These are phyloP conservation scores for Trichopoda pennipes DNA, from an alignment of 2,888 invertebrate species.

Conservation along the genomic window DNA sequence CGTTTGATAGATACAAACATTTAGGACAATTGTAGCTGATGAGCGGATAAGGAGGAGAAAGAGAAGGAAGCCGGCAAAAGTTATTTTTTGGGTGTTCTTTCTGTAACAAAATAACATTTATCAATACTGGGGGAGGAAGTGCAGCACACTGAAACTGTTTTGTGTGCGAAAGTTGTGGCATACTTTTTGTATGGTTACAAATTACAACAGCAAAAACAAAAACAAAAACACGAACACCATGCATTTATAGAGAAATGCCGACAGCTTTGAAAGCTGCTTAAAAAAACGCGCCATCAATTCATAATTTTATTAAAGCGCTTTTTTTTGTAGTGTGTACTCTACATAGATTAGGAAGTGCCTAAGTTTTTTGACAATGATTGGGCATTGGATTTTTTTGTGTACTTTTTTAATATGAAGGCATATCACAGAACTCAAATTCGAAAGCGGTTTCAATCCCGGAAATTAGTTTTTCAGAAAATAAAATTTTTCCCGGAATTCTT, in stretches of 20 bases:
- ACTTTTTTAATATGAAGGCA: too few relatives aligned
- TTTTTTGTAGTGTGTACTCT: neutral
- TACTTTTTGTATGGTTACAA: slow-evolving; percentile 58
- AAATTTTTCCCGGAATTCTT: too few relatives aligned
- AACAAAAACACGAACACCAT: neutral
- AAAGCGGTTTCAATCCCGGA: too few relatives aligned
- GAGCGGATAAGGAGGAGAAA: too few relatives aligned
- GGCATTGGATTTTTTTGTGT: neutral
- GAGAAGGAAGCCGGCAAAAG: neutral
- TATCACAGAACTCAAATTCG: too few relatives aligned
- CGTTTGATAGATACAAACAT: neutral
- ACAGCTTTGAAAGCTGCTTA: slow-evolving; percentile 36
- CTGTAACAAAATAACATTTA: neutral
- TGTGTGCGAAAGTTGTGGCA: slow-evolving; percentile 67
- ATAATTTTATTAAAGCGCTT: slow-evolving; percentile 56
- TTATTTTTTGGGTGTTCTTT: slow-evolving; percentile 30
- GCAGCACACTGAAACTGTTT: slow-evolving; percentile 24
- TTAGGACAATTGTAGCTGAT: neutral
- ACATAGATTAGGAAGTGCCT: neutral
- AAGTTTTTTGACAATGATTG: neutral
- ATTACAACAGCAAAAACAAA: slow-evolving; percentile 21
- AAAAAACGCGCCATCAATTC: slow-evolving; percentile 40
- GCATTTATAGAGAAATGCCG: slow-evolving; percentile 48
- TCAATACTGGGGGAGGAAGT: slow-evolving; percentile 38
- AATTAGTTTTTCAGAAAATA: too few relatives aligned